These are phyloP conservation scores for Lepilemur ruficaudatus DNA, from an alignment of 2,797 vertebrate species.

Conservation along the genomic window DNA sequence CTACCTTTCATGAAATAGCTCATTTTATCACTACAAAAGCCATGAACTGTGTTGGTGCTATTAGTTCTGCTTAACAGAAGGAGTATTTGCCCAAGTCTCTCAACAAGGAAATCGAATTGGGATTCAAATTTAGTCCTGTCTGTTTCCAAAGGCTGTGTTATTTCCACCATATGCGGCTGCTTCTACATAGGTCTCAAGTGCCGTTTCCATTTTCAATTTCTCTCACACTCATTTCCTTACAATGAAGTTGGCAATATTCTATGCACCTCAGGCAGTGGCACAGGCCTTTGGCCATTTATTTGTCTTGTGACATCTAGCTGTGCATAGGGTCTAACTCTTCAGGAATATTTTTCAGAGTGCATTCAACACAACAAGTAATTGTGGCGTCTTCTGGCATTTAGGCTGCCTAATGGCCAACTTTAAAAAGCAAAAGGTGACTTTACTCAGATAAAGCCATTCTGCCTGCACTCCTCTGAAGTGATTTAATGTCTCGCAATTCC, in stretches of 20 bases:
- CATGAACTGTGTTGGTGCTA: not conserved
- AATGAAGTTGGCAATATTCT: not conserved
- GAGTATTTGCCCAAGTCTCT: not conserved
- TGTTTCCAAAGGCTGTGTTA: not conserved
- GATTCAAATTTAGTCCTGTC: not conserved
- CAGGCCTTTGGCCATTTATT: not conserved
- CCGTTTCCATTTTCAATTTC: not conserved
- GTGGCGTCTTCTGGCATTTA: not conserved
- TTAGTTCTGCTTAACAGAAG: not conserved
- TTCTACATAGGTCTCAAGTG: not conserved
- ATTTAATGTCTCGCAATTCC: slow-evolving; percentile 42
- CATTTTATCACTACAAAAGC: not conserved
- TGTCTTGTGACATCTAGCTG: not conserved
- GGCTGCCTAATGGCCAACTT: not conserved
- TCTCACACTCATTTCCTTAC: not conserved
- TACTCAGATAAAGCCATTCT: slow-evolving; percentile 32
- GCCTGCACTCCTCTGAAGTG: slow-evolving; percentile 19
- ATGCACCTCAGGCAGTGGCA: not conserved
- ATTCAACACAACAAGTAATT: not conserved
- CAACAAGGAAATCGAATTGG: not conserved
- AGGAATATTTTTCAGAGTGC: not conserved
- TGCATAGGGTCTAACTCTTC: not conserved
- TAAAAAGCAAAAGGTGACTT: slow-evolving; percentile 48
- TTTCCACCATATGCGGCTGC: not conserved
- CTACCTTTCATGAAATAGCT: not conserved